A percentile compares a stretch with the other conserved stretches of the same genome.
These are phyloP conservation scores for Daptonema setosum DNA, from an alignment of 2,888 invertebrate genomes.

Conservation along the genomic window DNA sequence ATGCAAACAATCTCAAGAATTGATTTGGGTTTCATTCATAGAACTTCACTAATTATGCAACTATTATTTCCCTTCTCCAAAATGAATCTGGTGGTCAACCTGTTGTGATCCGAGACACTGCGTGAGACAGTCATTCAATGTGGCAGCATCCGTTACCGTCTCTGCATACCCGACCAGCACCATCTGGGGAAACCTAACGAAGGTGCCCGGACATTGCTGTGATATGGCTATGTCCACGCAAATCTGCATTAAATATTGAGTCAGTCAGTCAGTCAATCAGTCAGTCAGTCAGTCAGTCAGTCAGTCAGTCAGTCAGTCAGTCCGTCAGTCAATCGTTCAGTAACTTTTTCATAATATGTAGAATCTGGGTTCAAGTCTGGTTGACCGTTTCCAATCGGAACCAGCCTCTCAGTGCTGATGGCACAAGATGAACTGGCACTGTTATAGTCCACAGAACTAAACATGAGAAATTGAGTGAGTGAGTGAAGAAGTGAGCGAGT, in stretches of 20 bases:
- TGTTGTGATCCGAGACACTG: conserved; percentile 4
- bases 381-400: conserved; percentile 25
- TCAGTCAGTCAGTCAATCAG: neutral
- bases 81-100: no score
- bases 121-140: conserved; percentile 3
- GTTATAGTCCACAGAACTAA: conserved; percentile 13
- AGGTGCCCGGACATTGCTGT: conserved; percentile 14
- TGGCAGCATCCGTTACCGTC: conserved; percentile 8
- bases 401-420: conserved; percentile 17
- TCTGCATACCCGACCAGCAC: conserved; percentile 27
- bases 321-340: neutral
- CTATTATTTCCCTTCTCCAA: no score
- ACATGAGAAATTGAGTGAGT: neutral
- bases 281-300: conserved; percentile 15
- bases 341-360: conserved; percentile 22
- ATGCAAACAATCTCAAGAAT: no score
- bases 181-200: conserved; percentile 23
- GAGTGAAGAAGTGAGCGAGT: no score
- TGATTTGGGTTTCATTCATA: no score
- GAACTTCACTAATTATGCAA: no score
- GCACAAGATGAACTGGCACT: conserved; percentile 7
- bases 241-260: no score
- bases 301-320: neutral
- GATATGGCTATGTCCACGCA: neutral
- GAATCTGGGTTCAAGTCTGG: conserved; percentile 17